Percentiles rank a stretch among this genome's conserved stretches.
Conservation (phyloP, 2,797 vertebrate species). For the Cetoscarus ocellatus region DNA sequence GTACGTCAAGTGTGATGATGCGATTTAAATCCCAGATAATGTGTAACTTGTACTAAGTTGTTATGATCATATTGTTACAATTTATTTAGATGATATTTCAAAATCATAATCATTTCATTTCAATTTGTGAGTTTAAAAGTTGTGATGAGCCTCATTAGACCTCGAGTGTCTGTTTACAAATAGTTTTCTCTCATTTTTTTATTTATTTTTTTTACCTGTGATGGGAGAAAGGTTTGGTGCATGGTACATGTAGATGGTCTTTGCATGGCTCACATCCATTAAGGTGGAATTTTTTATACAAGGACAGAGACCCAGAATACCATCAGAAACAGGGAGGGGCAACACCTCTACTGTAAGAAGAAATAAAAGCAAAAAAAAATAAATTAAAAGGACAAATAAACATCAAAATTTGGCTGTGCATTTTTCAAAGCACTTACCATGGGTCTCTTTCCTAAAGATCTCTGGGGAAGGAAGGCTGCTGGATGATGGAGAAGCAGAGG, state of each 20-base stretch:
- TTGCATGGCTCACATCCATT: conserved; percentile 86
- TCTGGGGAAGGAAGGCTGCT: conserved; percentile 86
- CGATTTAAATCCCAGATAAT: too few relatives aligned
- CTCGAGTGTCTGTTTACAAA: neutral
- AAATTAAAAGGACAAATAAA: neutral
- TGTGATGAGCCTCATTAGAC: neutral
- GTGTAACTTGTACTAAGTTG: too few relatives aligned
- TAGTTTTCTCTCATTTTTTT: neutral
- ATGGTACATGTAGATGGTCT: conserved; percentile 80
- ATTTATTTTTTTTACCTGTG: conserved; percentile 83
- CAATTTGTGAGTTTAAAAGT: neutral
- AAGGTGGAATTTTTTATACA: conserved; percentile 90
- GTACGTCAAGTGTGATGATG: too few relatives aligned
- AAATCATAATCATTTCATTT: neutral
- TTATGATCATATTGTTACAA: too few relatives aligned
- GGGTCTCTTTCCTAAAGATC: conserved; percentile 80
- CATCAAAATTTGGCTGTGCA: neutral
- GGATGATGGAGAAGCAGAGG: conserved; percentile 27
- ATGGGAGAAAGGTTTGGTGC: conserved; percentile 88
- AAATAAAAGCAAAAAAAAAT: too few relatives aligned
- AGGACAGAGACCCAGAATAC: conserved; percentile 27
- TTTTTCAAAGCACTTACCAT: conserved; percentile 71
- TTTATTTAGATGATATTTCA: neutral
- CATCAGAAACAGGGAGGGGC: conserved; percentile 23
- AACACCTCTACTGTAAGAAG: conserved; percentile 34